Evolutionary conservation across 2,113 vertebrate genomes (phyloP), one percentile per base, ranked within the genome.

Genomic region (Neotoma lepida): DNA sequence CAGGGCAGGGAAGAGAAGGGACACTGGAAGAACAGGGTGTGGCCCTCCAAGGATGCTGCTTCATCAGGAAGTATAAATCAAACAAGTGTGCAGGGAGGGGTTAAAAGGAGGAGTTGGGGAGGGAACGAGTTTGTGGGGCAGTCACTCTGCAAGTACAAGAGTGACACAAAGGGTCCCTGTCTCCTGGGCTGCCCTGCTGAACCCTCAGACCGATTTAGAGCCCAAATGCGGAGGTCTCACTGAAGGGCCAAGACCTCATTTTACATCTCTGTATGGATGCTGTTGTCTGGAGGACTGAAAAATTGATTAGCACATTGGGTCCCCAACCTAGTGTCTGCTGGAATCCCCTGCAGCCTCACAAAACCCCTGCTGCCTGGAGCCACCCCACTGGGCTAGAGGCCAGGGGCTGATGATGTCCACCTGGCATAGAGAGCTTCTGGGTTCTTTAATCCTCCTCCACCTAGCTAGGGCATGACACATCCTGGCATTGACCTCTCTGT

Each of bases 21-120:
- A 39, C 9, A 6, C 41, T 28, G 63, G 2, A 54, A 58, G 46
- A n/a, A 22, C 30, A 49, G 44, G n/a, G 6, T 1, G 0, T 1
- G 20, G 7, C 13, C 1, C n/a, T 20, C 44, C 49, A 15, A 17
- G 66, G 77, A 12, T 30, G 56, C 8, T 5, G 68, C n/a, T 39
- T 73, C 17, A 4, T 6, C 1, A 54, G 68, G 33, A 35, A 24
- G 30, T 2, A 30, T 4, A 7, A 26, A 41, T 10, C 12, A 20
- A 6, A 14, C 49, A 4, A 66, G 84, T 51, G 20, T 51, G 46
- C 49, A 33, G 22, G 64, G 9, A 68, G 22, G 46, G 46, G 6
- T 54, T 49, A 51, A 54, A 54, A 24, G 46, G 64, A 86, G 63
- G n/a, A 14, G 44, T n/a, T n/a, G 20, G 13, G 64, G 22, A 14